phyloP scores from a whole-genome alignment of 2,888 invertebrate genomes.

The Alitta virens region DNA sequence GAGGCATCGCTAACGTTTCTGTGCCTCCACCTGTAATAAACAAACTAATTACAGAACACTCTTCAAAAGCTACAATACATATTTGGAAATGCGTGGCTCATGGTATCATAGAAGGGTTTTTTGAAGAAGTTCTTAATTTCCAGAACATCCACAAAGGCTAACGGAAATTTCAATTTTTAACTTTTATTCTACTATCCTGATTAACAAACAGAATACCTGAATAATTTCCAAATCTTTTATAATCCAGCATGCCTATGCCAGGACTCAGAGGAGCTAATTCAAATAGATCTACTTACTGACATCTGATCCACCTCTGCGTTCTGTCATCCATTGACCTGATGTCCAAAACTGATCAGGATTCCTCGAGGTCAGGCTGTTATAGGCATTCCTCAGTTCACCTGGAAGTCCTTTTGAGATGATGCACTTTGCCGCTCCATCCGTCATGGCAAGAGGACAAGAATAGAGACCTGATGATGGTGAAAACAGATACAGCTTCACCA shows the following conservation, averaged over 20 bases:
- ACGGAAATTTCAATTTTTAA: no score
- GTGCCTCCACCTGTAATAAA: constrained; percentile 57
- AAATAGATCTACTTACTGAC: constrained; percentile 59
- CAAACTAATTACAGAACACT: no score
- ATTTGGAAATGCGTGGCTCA: no score
- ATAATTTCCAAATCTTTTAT: no score
- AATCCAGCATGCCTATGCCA: no score
- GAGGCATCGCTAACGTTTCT: constrained; percentile 59
- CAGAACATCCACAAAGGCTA: no score
- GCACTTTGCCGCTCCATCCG: constrained; percentile 63
- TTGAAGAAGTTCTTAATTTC: no score
- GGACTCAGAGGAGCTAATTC: no score
- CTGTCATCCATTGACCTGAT: constrained; percentile 67
- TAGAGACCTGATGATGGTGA: constrained; percentile 61
- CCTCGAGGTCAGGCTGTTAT: constrained; percentile 52
- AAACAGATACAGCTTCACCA: constrained; percentile 61
- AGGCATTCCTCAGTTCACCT: constrained; percentile 31
- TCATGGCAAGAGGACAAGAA: constrained; percentile 64
- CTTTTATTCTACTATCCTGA: no score
- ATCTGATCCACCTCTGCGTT: constrained; percentile 63
- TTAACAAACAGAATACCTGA: no score
- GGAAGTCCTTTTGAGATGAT: neutral
- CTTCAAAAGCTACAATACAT: no score
- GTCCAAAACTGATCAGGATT: constrained; percentile 62
- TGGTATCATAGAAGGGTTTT: no score